A percentile compares a stretch with the other conserved stretches of the same genome.
These are phyloP conservation scores for Loriculus beryllinus DNA, from an alignment of 2,797 vertebrate species.

Conservation along the genomic window DNA sequence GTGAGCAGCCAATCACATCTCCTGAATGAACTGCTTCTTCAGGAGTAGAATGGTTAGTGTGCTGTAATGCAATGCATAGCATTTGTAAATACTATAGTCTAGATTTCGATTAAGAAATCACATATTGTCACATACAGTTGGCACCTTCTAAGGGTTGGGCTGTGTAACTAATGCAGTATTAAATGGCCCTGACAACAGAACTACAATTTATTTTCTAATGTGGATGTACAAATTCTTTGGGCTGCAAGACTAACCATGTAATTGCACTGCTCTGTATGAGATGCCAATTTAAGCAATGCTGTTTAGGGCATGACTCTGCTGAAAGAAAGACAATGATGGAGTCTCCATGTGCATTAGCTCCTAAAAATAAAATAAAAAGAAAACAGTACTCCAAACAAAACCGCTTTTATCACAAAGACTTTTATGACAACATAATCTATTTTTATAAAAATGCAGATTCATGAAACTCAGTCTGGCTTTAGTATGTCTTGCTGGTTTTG, in stretches of 20 bases:
- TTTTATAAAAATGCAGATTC: not conserved
- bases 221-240: not conserved
- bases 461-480: not conserved
- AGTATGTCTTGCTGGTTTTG: not conserved
- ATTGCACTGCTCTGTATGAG: fast-evolving
- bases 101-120: not conserved
- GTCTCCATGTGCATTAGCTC: not conserved
- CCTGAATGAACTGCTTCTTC: not conserved
- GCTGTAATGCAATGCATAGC: not conserved
- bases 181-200: not conserved
- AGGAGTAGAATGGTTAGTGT: not conserved
- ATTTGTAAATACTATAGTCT: not conserved
- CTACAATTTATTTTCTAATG: not conserved
- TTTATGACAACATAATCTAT: not conserved
- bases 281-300: not conserved
- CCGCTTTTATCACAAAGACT: not conserved
- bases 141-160: not conserved
- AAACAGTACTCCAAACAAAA: not conserved
- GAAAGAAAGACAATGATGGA: not conserved
- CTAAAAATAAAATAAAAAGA: not conserved
- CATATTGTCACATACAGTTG: not conserved
- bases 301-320: not conserved
- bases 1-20: not conserved
- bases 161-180: not conserved
- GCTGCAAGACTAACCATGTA: not conserved